Percentiles rank a stretch among this genome's conserved stretches.
Evolutionary conservation across 2,113 vertebrate species (phyloP).

Genomic region (Phylloscopus trochiloides): DNA sequence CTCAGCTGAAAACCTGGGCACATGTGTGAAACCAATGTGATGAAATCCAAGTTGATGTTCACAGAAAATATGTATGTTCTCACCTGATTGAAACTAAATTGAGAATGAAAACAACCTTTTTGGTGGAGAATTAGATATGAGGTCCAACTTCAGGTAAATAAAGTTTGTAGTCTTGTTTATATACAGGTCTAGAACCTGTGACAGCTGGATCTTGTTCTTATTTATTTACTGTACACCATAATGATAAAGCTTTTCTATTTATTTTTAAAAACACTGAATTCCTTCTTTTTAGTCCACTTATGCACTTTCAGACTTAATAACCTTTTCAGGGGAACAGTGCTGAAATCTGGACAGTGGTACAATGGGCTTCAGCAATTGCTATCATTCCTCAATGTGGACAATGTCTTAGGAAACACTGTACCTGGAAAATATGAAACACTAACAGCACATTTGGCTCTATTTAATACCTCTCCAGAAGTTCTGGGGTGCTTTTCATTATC

Average conservation of each 20-base stretch:
- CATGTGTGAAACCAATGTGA: not conserved
- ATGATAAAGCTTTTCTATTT: not conserved
- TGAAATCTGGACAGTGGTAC: not conserved
- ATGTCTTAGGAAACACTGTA: not conserved
- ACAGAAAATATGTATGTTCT: not conserved
- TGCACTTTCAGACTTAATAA: not conserved
- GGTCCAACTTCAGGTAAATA: not conserved
- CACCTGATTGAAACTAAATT: not conserved
- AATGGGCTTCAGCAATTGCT: not conserved
- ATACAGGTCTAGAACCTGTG: fast-evolving
- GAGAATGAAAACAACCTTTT: not conserved
- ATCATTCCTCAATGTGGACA: not conserved
- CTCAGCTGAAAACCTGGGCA: not conserved
- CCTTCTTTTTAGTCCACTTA: not conserved
- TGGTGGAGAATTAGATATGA: not conserved
- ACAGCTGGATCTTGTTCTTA: not conserved
- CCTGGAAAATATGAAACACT: not conserved
- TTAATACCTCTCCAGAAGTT: not conserved
- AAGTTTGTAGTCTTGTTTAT: not conserved
- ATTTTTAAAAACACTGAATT: not conserved
- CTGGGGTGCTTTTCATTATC: not conserved
- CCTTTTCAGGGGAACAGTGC: not conserved
- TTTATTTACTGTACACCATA: not conserved
- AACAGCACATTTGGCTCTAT: not conserved
- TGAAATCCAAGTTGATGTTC: not conserved